Evolutionary conservation across 2,888 invertebrate genomes (phyloP).

Genomic region (Dorcus parallelipipedus): DNA sequence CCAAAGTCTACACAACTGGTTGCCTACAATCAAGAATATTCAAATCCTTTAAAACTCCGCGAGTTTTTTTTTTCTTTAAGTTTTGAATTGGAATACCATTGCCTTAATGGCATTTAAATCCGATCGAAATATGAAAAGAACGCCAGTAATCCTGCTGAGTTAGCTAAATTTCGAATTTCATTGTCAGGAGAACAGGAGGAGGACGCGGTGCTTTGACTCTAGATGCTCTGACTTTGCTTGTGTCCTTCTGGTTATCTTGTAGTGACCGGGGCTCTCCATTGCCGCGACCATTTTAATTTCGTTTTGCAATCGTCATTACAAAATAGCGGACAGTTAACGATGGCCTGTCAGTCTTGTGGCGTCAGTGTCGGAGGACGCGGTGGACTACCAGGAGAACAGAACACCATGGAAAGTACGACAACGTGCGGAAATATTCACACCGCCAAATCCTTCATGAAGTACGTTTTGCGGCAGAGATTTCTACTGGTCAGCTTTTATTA

Average conservation of each 20-base stretch:
- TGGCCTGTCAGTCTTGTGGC: slow-evolving; percentile 36
- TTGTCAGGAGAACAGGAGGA: slow-evolving; percentile 7
- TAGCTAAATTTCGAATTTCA: slow-evolving; percentile 15
- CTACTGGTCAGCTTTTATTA: not conserved
- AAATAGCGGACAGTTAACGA: slow-evolving; percentile 4
- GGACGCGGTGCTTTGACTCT: not conserved
- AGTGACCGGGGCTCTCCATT: no score
- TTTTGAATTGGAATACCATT: not conserved
- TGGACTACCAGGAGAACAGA: slow-evolving; percentile 17
- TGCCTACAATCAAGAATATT: no score
- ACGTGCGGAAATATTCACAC: not conserved
- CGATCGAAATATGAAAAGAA: not conserved
- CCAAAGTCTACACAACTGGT: no score
- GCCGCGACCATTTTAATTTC: no score
- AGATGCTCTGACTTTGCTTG: no score
- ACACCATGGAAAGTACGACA: slow-evolving; percentile 1
- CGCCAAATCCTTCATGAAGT: not conserved
- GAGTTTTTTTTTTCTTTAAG: not conserved
- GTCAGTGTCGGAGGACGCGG: slow-evolving; percentile 32
- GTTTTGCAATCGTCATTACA: not conserved
- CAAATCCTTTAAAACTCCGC: no score
- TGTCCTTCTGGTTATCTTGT: not conserved
- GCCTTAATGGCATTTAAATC: not conserved
- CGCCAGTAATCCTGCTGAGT: slow-evolving; percentile 5
- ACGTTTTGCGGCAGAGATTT: not conserved